A percentile compares a stretch with the other conserved stretches of the same genome.
Evolutionary conservation across 2,113 vertebrate species (phyloP).

Genomic region (Heptranchias perlo): DNA sequence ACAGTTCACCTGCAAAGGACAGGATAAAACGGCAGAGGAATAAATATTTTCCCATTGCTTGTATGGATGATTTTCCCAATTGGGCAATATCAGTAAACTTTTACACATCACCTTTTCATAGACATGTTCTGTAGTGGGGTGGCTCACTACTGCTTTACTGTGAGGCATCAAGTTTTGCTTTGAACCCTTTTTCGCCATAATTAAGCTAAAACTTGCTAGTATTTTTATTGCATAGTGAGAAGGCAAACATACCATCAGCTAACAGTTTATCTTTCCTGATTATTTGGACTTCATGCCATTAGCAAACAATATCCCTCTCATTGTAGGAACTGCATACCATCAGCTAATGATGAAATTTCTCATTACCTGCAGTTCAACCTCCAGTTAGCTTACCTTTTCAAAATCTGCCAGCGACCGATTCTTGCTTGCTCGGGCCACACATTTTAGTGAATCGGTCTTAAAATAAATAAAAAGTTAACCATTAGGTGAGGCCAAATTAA

Average conservation of each 20-base stretch:
- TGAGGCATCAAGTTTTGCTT: background rate
- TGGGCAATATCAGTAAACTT: background rate
- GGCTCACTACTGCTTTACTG: background rate
- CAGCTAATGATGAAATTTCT: background rate
- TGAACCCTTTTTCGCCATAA: background rate
- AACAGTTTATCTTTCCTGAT: background rate
- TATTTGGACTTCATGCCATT: background rate
- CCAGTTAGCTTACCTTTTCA: constrained; percentile 76
- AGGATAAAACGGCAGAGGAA: background rate
- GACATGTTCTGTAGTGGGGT: background rate
- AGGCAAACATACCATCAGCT: background rate
- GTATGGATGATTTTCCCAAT: background rate
- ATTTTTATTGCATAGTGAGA: background rate
- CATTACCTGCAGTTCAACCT: background rate
- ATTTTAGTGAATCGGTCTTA: constrained; percentile 93
- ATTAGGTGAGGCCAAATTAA: background rate
- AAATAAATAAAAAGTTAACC: constrained; percentile 42
- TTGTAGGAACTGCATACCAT: background rate
- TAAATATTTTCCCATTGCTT: background rate
- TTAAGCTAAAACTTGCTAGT: too few species aligned
- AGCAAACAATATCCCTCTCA: background rate
- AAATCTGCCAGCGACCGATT: constrained; percentile 97
- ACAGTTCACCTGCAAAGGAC: background rate
- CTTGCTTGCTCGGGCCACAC: constrained; percentile 95
- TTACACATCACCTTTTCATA: background rate